Evolutionary conservation across 1,140 invertebrate genomes (phyloP).

Genomic region (Drosophila repletoides): DNA sequence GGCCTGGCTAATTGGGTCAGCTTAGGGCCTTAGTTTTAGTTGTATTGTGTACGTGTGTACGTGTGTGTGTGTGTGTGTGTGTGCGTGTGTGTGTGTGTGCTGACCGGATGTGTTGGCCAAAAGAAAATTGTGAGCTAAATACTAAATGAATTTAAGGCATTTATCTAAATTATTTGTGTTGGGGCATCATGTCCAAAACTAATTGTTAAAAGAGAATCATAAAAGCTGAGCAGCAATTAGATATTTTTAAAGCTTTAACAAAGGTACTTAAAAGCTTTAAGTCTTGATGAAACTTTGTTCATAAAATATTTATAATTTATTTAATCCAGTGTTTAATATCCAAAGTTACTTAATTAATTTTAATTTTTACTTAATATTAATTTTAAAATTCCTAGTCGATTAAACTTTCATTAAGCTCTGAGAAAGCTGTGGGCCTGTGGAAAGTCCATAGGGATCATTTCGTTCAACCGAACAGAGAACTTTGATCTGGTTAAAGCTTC

Average conservation of each 20-base stretch:
- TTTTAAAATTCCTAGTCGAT: no score
- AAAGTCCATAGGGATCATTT: no score
- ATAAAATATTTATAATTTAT: no score
- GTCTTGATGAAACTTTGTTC: background rate
- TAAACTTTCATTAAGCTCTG: no score
- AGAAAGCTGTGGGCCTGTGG: no score
- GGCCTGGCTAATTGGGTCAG: conserved; percentile 43
- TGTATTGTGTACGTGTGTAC: background rate
- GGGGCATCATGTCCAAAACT: conserved; percentile 11
- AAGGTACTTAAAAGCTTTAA: background rate
- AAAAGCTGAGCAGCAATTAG: background rate
- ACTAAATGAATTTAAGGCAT: conserved; percentile 39
- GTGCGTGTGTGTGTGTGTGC: background rate
- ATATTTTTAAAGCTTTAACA: background rate
- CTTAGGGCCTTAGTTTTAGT: conserved; percentile 20
- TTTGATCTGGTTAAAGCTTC: no score
- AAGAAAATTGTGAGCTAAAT: conserved; percentile 36
- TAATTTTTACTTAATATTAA: no score
- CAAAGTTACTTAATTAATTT: no score
- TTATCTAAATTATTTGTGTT: conserved; percentile 36
- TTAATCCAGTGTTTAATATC: no score
- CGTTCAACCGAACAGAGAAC: no score
- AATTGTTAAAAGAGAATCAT: conserved; percentile 6
- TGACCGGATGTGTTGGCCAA: conserved; percentile 35
- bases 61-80: background rate